Conservation (phyloP, 2,797 vertebrate species). For the Bradypodion ventrale region DNA sequence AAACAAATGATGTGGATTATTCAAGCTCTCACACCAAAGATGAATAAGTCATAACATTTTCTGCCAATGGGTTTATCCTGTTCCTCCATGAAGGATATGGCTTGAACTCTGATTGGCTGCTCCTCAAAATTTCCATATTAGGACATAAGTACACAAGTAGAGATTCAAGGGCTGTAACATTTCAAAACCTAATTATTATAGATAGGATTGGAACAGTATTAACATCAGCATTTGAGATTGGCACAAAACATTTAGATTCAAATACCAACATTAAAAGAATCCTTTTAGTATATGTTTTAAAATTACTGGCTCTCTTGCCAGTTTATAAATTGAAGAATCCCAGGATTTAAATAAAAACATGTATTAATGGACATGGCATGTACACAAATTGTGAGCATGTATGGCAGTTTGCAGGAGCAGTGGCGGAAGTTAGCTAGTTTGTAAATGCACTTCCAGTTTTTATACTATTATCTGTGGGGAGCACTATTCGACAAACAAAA, state of each 20-base stretch:
- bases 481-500: not conserved
- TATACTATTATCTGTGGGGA: not conserved
- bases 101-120: not conserved
- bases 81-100: not conserved
- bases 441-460: not conserved
- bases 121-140: not conserved
- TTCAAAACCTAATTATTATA: not conserved
- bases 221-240: not conserved
- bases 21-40: not conserved
- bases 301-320: not conserved
- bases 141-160: not conserved
- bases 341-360: not conserved
- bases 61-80: not conserved
- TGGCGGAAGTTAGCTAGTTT: not conserved
- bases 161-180: not conserved
- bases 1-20: not conserved
- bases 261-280: not conserved
- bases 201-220: not conserved
- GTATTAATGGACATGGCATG: not conserved
- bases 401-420: not conserved
- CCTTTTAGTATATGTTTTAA: not conserved
- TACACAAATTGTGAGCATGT: not conserved
- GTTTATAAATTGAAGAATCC: not conserved
- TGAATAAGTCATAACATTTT: not conserved
- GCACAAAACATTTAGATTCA: not conserved